Base-by-base conservation (phyloP, 1,140 invertebrate genomes). In the Saccostrea glomerata region DNA sequence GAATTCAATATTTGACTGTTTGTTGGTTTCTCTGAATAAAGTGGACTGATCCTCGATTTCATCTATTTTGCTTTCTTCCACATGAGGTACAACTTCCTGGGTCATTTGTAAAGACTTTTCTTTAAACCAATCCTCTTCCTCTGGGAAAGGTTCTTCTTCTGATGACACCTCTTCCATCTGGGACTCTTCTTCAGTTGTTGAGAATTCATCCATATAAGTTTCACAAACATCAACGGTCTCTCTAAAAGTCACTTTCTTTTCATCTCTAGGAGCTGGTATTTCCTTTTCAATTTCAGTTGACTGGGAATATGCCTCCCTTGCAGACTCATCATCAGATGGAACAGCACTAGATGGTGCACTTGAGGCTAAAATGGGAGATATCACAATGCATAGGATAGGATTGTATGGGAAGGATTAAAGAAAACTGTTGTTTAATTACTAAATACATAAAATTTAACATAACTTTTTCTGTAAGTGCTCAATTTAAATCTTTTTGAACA, bases 191-290 rank as follows among this genome's bases (percentile, higher is more conserved):
- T 85, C 66, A 20, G 84, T 85, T 85, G 63, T 60, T 12, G 55
- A 60, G 11, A n/a, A 54, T 85, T 88, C 84, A 47, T 87, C 89
- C 40, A 54, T 70, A 17, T n/a, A 70, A 73, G 83, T 73, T 77
- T 84, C 86, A 17, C 58, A 84, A 73, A 84, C 85, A 40, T 86
- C 73, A 20, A 83, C 60, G 13, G 85, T 89, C 20, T 89, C 88
- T 47, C 85, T 86, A 54, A 89, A 86, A 60, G 89, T 90, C 55
- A 83, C 87, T 58, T 87, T 54, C 9, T 73, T 88, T 23, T 84
- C 63, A 77, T 56, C 36, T 60, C 66, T 73, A 17, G 87, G 86
- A 83, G 87, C 87, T 70, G 89, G 55, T 3, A 84, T 30, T 87
- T 88, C 86, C 47, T 82, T 55, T 17, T 89, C 87, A 20, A 66